Conservation (phyloP, 2,888 invertebrate genomes). For the Lymantria dispar region DNA sequence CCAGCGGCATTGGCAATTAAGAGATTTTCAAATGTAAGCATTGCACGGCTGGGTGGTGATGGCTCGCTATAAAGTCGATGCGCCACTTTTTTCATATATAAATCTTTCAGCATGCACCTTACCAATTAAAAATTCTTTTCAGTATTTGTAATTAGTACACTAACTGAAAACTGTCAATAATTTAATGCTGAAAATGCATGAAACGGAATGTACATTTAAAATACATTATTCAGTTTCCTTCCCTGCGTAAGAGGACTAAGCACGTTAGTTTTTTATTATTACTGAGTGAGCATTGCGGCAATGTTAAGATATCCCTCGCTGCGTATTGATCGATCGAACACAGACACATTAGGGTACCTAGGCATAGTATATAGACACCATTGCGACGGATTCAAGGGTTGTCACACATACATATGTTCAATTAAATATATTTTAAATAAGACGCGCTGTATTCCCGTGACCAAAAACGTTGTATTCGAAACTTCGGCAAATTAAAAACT, state of each 20-base stretch:
- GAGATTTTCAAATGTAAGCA: slow-evolving; percentile 57
- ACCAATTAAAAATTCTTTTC: slow-evolving; percentile 32
- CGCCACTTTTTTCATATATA: slow-evolving; percentile 42
- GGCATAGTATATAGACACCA: slow-evolving; percentile 34
- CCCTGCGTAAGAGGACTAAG: slow-evolving; percentile 14
- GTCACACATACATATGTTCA: slow-evolving; percentile 12
- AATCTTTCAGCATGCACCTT: slow-evolving; percentile 29
- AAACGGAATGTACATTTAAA: slow-evolving; percentile 19
- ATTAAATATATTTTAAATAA: no score
- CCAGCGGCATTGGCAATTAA: slow-evolving; percentile 59
- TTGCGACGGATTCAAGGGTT: slow-evolving; percentile 26
- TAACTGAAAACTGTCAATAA: slow-evolving; percentile 19
- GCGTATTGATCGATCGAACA: slow-evolving; percentile 58
- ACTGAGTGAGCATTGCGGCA: slow-evolving; percentile 35
- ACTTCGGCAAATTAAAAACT: no score
- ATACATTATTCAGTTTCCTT: slow-evolving; percentile 24
- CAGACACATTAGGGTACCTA: slow-evolving; percentile 49
- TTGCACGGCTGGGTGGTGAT: slow-evolving; percentile 59
- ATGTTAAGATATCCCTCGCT: slow-evolving; percentile 45
- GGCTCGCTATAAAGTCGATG: slow-evolving; percentile 26
- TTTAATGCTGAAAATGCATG: slow-evolving; percentile 16
- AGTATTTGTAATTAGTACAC: slow-evolving; percentile 21
- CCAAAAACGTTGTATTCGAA: neutral
- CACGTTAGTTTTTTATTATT: slow-evolving; percentile 37
- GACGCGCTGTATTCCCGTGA: neutral